Base-by-base conservation (phyloP, 2,113 vertebrate species). In the Lipotes vexillifer region DNA sequence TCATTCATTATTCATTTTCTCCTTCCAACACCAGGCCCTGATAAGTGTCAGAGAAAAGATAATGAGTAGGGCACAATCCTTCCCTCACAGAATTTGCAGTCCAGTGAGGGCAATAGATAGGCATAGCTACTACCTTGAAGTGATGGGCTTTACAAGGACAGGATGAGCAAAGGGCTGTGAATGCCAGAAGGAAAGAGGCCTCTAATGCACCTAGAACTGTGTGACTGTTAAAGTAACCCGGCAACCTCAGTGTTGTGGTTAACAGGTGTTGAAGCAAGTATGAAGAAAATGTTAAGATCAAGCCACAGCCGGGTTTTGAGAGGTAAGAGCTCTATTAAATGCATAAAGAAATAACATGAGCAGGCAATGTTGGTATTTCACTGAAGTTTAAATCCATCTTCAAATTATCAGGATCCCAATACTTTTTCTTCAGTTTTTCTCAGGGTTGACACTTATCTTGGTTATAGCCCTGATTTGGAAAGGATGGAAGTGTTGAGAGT, bases 191-290 rank as follows among this genome's bases (percentile, higher is more conserved):
- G 36, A 87, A 65, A 36, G 52, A 68, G 59, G 36, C n/a, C 29
- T 72, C 65, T 57, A 3, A 4, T 6, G 52, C 82, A 59, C 17
- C 25, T 41, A 55, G 38, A 55, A 33, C 14, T 27, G 9, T 4
- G 72, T 63, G 31, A 44, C 82, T 69, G 92, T 49, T 52, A 31
- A 74, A 81, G 46, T 13, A 27, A 78, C 63, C 84, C 1, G 3
- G 49, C 74, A 84, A 6, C 75, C 27, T 38, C 61, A 38, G 41
- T 31, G 72, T 41, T 78, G 93, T 87, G 94, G 94, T 89, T 94
- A 91, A 75, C 96, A 96, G 96, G 87, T 96, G 97, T 61, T 71
- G 33, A 93, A 68, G 84, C 83, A 86, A 65, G 41, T 49, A 9
- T 18, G 69, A 80, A 92, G 93, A 72, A 89, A 78, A 85, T 49